Evolutionary conservation across 2,113 vertebrate species (phyloP).

Genomic region (Sinocyclocheilus grahami): DNA sequence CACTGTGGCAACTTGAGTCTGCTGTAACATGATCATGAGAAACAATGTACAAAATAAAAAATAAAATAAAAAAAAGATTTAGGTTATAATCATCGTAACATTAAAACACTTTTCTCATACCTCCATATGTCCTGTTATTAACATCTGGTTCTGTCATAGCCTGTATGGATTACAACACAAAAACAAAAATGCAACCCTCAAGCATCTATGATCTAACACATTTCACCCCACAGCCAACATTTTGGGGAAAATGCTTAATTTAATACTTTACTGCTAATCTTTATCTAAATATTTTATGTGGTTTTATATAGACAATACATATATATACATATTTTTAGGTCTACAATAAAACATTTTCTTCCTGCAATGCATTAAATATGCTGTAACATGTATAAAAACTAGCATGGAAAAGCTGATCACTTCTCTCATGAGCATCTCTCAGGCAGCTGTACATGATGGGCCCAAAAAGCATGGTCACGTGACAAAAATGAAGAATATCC

Average conservation of each 20-base stretch:
- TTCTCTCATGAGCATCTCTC: no score
- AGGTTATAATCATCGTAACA: background rate
- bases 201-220: no score
- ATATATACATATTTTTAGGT: background rate
- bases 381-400: no score
- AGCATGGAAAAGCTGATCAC: no score
- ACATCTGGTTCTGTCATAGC: slow-evolving; percentile 76
- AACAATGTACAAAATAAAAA: background rate
- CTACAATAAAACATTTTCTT: background rate
- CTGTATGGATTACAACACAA: slow-evolving; percentile 63
- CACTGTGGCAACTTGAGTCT: slow-evolving; percentile 91
- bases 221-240: background rate
- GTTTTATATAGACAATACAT: background rate
- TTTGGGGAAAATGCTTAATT: background rate
- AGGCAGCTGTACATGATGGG: background rate
- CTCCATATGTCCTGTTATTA: slow-evolving; percentile 84
- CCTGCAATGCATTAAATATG: background rate
- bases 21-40: slow-evolving; percentile 86
- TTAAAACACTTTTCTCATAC: slow-evolving; percentile 65
- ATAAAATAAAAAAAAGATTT: background rate
- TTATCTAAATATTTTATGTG: background rate
- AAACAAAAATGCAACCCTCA: background rate
- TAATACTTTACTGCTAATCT: background rate
- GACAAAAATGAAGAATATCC: background rate
- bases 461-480: background rate